A percentile compares a stretch with the other conserved stretches of the same genome.
These are phyloP conservation scores for Crotalus tigris DNA, from an alignment of 2,113 vertebrate species.

Conservation along the genomic window DNA sequence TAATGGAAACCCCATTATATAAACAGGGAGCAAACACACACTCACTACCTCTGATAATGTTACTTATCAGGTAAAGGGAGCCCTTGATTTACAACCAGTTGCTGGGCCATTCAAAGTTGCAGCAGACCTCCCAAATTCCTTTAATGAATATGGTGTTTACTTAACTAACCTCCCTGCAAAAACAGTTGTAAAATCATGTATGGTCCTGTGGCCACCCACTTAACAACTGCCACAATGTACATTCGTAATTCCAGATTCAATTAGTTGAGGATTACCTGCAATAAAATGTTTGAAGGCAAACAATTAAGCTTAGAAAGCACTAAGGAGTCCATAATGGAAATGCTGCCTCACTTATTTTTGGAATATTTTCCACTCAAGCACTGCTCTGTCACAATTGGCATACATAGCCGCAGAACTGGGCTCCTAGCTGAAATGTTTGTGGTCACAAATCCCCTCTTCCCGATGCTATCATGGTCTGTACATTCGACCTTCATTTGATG, in stretches of 20 bases:
- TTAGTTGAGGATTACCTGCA: neutral
- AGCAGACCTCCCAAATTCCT: too few relatives aligned
- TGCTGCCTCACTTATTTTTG: neutral
- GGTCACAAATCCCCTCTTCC: neutral
- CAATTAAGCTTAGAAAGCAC: neutral
- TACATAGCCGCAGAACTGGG: neutral
- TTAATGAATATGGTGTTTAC: too few relatives aligned
- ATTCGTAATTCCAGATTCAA: neutral
- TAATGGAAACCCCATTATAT: neutral
- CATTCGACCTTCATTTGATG: neutral
- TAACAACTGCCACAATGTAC: neutral
- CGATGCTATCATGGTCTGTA: neutral
- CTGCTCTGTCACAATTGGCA: neutral
- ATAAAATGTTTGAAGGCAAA: neutral
- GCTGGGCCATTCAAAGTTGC: neutral
- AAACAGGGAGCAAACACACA: neutral
- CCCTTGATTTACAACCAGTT: neutral
- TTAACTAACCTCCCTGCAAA: too few relatives aligned
- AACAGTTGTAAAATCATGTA: neutral
- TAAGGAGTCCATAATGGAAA: neutral
- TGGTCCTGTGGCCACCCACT: neutral
- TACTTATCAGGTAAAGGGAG: neutral
- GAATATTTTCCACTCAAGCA: neutral
- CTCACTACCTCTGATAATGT: neutral
- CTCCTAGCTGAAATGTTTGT: neutral